These are phyloP conservation scores for Octodonta nipae DNA, from an alignment of 2,888 invertebrate species.

Conservation along the genomic window DNA sequence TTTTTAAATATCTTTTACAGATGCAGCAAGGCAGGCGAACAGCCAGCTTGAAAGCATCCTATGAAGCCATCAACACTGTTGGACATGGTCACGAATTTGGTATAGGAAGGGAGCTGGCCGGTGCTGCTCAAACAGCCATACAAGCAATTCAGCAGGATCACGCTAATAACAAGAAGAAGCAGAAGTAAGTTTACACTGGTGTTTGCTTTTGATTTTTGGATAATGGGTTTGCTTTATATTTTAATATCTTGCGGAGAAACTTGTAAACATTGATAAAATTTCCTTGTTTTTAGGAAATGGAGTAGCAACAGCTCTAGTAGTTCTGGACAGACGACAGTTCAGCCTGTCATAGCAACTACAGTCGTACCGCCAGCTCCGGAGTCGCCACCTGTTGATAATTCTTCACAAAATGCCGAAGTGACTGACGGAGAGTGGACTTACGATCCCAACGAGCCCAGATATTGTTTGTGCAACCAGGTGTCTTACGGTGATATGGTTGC, in stretches of 20 bases:
- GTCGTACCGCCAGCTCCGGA: constrained; percentile 27
- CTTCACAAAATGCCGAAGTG: constrained; percentile 42
- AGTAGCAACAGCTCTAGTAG: constrained; percentile 15
- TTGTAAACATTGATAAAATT: background rate
- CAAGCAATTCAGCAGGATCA: constrained; percentile 49
- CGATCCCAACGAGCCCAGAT: constrained; percentile 91
- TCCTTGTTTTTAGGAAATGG: constrained; percentile 27
- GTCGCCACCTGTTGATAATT: constrained; percentile 33
- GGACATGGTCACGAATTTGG: constrained; percentile 49
- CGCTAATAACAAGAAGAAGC: constrained; percentile 49
- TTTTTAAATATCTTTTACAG: constrained; percentile 31
- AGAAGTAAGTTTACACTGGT: constrained; percentile 36
- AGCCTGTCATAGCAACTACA: constrained; percentile 21
- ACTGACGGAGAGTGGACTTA: constrained; percentile 77
- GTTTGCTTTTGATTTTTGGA: constrained; percentile 2
- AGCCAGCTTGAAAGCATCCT: constrained; percentile 86
- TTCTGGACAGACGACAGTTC: constrained; percentile 25
- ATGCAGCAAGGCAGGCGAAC: constrained; percentile 91
- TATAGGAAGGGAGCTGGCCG: constrained; percentile 56
- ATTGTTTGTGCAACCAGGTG: constrained; percentile 93
- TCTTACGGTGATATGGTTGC: constrained; percentile 99
- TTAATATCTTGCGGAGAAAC: background rate
- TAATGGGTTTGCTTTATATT: background rate
- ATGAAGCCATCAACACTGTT: constrained; percentile 71
- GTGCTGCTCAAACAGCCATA: constrained; percentile 58